phyloP scores from a whole-genome alignment of 2,888 invertebrate species.

The Polyploca ridens region DNA sequence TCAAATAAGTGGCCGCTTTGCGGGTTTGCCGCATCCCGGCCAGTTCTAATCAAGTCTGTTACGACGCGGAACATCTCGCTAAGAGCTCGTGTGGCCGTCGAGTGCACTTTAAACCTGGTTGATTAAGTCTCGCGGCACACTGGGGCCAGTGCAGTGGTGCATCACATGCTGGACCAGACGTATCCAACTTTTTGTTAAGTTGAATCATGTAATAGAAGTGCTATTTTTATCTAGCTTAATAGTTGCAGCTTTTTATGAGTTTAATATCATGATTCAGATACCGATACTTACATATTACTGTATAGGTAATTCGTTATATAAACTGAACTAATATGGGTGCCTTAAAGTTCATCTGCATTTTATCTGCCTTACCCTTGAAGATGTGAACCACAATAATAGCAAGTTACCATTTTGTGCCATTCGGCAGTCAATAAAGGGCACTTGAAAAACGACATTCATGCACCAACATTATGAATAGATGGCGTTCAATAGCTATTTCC shows the following conservation, averaged over 20 bases:
- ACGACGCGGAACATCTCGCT: constrained; percentile 48
- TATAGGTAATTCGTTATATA: too few relatives aligned
- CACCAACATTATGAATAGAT: background rate
- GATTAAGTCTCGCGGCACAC: constrained; percentile 56
- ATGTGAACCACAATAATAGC: background rate
- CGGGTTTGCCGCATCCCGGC: constrained; percentile 51
- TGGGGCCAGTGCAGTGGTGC: constrained; percentile 1
- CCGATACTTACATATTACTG: too few relatives aligned
- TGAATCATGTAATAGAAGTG: background rate
- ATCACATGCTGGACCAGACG: background rate
- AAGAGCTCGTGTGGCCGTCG: constrained; percentile 54
- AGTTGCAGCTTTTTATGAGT: too few relatives aligned
- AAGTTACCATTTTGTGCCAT: background rate
- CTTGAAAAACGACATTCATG: constrained; percentile 6
- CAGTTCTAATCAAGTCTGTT: constrained; percentile 70
- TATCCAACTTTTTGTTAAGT: background rate
- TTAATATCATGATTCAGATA: too few relatives aligned
- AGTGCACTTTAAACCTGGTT: constrained; percentile 62
- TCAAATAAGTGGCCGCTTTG: constrained; percentile 54
- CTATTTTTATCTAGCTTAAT: background rate
- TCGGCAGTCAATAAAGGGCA: constrained; percentile 5
- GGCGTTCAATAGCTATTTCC: background rate
- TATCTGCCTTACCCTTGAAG: background rate
- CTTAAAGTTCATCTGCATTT: too few relatives aligned
- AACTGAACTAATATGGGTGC: too few relatives aligned